These are phyloP conservation scores for Pectinophora gossypiella DNA, from an alignment of 1,140 invertebrate genomes.

Conservation along the genomic window DNA sequence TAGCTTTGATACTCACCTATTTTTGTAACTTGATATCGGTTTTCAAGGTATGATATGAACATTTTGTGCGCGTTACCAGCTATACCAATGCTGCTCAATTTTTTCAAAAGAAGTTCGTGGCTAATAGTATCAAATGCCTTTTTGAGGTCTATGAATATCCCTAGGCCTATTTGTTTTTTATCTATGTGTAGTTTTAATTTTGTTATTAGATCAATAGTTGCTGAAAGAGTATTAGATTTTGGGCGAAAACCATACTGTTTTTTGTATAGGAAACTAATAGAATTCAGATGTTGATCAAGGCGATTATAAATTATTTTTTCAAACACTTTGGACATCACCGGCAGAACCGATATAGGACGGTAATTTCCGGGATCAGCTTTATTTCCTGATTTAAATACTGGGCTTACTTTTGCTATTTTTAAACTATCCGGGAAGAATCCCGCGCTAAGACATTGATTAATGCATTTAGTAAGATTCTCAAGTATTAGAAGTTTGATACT, in stretches of 20 bases:
- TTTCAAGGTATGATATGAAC: not conserved
- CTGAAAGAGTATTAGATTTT: not conserved
- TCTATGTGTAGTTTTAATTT: conserved; percentile 12
- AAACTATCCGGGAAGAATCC: conserved; percentile 9
- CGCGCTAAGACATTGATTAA: not conserved
- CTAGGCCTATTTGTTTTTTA: conserved; percentile 6
- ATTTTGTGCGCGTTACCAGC: not conserved
- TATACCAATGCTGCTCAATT: not conserved
- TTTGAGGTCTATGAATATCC: conserved; percentile 16
- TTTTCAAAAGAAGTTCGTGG: not conserved
- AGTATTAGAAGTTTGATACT: conserved; percentile 4
- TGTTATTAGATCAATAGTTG: conserved; percentile 5
- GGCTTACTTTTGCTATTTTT: conserved; percentile 16
- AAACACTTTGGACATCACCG: conserved; percentile 12
- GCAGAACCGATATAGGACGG: conserved; percentile 14
- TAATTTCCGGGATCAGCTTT: conserved; percentile 15
- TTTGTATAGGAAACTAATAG: conserved; percentile 6
- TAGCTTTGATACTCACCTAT: conserved; percentile 9
- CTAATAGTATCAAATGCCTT: conserved; percentile 15
- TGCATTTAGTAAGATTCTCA: not conserved
- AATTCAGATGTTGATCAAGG: conserved; percentile 4
- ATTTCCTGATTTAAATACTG: conserved; percentile 17
- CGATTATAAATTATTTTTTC: conserved; percentile 10
- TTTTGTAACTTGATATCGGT: conserved; percentile 9
- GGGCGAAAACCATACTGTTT: conserved; percentile 16